These are phyloP conservation scores for Hylaeus anthracinus DNA, from an alignment of 1,140 invertebrate species.

Conservation along the genomic window DNA sequence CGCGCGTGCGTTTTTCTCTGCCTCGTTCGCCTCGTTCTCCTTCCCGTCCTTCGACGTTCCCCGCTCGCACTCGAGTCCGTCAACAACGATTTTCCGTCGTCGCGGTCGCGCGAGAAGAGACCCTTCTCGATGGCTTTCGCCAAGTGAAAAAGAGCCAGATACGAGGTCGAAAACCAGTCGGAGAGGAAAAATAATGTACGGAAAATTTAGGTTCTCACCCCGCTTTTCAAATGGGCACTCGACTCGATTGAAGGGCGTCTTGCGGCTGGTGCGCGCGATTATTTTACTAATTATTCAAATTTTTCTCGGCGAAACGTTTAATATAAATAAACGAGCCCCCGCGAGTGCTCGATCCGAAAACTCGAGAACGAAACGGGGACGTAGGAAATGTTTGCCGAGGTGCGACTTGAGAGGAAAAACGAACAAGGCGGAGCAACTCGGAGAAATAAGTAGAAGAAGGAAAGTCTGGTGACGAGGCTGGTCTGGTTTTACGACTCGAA, in stretches of 20 bases:
- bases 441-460: neutral
- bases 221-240: neutral
- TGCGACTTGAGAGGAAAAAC: slow-evolving; percentile 23
- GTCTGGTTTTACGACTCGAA: slow-evolving; percentile 72
- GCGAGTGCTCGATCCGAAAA: slow-evolving; percentile 71
- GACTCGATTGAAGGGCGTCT: neutral
- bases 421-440: slow-evolving; percentile 20
- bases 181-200: neutral
- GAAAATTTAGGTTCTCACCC: neutral
- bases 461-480: slow-evolving; percentile 25
- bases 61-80: slow-evolving; percentile 56
- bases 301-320: too few species aligned
- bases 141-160: slow-evolving; percentile 14
- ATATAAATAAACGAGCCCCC: slow-evolving; percentile 29
- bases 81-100: slow-evolving; percentile 61
- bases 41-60: slow-evolving; percentile 36
- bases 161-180: neutral
- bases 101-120: slow-evolving; percentile 46
- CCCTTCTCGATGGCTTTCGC: slow-evolving; percentile 25
- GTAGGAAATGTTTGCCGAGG: slow-evolving; percentile 51
- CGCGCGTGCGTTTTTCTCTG: too few species aligned
- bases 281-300: too few species aligned
- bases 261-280: too few species aligned
- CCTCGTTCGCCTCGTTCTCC: slow-evolving; percentile 23
- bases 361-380: slow-evolving; percentile 61